Percentiles rank a stretch among this genome's conserved stretches.
Evolutionary conservation across 2,113 vertebrate species (phyloP).

Genomic region (Ifrita kowaldi): DNA sequence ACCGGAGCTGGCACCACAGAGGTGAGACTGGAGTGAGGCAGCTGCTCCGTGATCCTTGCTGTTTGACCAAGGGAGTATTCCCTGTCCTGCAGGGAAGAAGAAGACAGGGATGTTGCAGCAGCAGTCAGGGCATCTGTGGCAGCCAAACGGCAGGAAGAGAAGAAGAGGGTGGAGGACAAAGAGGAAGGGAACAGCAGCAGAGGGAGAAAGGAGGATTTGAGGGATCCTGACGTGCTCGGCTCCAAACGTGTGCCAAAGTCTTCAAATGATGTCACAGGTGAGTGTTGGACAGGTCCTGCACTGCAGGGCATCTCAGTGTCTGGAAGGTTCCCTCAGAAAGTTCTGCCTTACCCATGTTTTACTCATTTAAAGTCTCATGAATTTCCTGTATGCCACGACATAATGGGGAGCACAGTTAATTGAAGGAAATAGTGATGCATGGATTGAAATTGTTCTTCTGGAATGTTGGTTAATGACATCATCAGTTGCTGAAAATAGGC

Average conservation of each 20-base stretch:
- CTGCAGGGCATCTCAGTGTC: not conserved
- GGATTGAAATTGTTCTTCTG: not conserved
- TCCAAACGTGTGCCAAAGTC: slow-evolving; percentile 65
- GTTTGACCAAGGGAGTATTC: not conserved
- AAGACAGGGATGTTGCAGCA: slow-evolving; percentile 88
- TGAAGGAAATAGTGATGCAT: not conserved
- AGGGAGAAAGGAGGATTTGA: slow-evolving; percentile 75
- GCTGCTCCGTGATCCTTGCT: fast-evolving
- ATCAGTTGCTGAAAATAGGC: not conserved
- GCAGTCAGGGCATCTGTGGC: slow-evolving; percentile 86
- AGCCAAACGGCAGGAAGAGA: slow-evolving; percentile 79
- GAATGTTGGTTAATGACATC: not conserved
- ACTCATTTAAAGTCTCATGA: not conserved
- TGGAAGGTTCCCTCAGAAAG: not conserved
- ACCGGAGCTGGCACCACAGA: fast-evolving
- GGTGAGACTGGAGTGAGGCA: not conserved
- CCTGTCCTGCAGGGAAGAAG: slow-evolving; percentile 83
- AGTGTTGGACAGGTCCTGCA: not conserved
- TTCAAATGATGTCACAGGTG: slow-evolving; percentile 76
- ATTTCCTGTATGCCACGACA: not conserved
- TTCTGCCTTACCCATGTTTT: not conserved
- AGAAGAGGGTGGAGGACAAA: slow-evolving; percentile 74
- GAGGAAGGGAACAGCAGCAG: slow-evolving; percentile 61
- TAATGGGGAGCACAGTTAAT: not conserved
- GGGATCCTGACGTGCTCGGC: slow-evolving; percentile 62